phyloP scores from a whole-genome alignment of 1,140 invertebrate species.

The Wiebesia pumilae region DNA sequence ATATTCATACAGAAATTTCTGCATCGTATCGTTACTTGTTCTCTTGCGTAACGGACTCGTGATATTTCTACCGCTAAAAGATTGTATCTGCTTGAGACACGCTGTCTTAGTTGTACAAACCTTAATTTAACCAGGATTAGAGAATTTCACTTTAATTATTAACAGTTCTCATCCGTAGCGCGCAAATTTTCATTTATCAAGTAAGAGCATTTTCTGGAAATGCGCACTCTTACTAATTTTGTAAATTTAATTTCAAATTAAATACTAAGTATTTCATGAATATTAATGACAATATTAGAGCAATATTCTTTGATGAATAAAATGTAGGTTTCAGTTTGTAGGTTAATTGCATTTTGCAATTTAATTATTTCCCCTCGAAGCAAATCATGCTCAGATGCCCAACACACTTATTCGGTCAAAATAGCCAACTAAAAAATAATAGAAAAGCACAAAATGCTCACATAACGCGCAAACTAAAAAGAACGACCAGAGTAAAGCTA shows the following conservation, averaged over 20 bases:
- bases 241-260: too few species aligned
- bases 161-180: too few species aligned
- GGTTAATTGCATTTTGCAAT: too few species aligned
- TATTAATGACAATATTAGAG: too few species aligned
- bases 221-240: too few species aligned
- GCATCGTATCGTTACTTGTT: not conserved
- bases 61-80: not conserved
- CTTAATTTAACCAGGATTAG: not conserved
- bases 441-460: not conserved
- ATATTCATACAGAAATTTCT: not conserved
- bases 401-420: not conserved
- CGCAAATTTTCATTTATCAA: too few species aligned
- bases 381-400: too few species aligned
- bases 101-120: conserved; percentile 12
- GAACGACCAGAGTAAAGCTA: not conserved
- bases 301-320: too few species aligned
- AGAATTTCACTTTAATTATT: not conserved
- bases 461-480: not conserved
- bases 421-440: not conserved
- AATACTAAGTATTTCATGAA: too few species aligned
- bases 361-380: too few species aligned
- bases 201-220: too few species aligned
- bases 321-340: too few species aligned
- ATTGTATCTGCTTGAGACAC: conserved; percentile 14
- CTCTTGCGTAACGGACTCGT: not conserved